phyloP scores from a whole-genome alignment of 2,797 vertebrate species.

The Scleropages formosus region DNA sequence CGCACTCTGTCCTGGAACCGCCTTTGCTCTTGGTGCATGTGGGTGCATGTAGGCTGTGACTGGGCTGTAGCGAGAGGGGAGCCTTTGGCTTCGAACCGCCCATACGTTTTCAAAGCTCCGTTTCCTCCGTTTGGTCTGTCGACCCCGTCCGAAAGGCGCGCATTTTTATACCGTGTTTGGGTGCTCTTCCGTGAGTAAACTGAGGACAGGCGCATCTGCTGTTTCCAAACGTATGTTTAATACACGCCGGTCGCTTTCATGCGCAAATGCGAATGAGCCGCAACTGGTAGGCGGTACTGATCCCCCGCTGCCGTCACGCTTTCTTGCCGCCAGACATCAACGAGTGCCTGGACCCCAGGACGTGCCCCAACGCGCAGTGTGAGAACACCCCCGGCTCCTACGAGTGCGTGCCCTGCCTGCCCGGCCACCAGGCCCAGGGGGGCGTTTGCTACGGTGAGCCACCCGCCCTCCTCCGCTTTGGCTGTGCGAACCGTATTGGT shows the following conservation, averaged over 20 bases:
- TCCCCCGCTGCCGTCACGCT: no score
- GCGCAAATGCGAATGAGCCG: no score
- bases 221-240: neutral
- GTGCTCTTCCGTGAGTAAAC: neutral
- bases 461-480: neutral
- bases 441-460: constrained; percentile 78
- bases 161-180: no score
- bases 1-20: neutral
- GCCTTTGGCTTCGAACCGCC: no score
- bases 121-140: no score
- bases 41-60: no score
- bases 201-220: neutral
- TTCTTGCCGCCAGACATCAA: constrained; percentile 70
- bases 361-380: constrained; percentile 78
- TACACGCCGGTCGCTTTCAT: neutral
- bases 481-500: neutral
- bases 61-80: no score
- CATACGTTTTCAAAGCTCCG: no score
- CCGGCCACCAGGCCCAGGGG: constrained; percentile 72
- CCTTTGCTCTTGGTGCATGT: no score
- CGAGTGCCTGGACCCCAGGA: constrained; percentile 74
- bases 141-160: no score
- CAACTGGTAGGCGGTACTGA: no score
- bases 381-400: constrained; percentile 83
- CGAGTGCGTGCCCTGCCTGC: constrained; percentile 78